Evolutionary conservation across 2,888 invertebrate species (phyloP).

Genomic region (Drosophila melanosoma): DNA sequence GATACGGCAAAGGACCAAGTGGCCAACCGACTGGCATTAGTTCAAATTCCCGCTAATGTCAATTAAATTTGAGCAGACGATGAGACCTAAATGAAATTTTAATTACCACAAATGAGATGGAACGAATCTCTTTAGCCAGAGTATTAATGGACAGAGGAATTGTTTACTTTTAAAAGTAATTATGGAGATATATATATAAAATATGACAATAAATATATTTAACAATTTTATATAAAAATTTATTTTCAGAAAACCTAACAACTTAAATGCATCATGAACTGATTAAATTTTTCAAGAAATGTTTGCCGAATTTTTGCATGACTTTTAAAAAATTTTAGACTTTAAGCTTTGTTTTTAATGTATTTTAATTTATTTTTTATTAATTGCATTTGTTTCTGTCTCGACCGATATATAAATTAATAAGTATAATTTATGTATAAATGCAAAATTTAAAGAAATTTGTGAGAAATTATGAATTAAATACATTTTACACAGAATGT

Average conservation of each 20-base stretch:
- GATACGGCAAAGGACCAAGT: slow-evolving; percentile 17
- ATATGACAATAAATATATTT: not conserved
- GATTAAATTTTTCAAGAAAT: too few species aligned
- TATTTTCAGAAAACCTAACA: not conserved
- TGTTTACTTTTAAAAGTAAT: slow-evolving; percentile 37
- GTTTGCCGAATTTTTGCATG: too few species aligned
- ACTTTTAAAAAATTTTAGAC: too few species aligned
- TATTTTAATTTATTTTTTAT: not conserved
- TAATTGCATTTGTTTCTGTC: too few species aligned
- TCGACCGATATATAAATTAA: not conserved
- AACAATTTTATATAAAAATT: not conserved
- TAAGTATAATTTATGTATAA: rapidly evolving
- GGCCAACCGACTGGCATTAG: slow-evolving; percentile 53
- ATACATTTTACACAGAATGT: not conserved
- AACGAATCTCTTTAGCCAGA: slow-evolving; percentile 12
- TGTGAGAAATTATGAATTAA: too few species aligned
- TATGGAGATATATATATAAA: not conserved
- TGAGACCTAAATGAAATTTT: slow-evolving; percentile 71
- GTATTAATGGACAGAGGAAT: slow-evolving; percentile 41
- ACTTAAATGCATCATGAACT: too few species aligned
- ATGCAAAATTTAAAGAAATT: not conserved
- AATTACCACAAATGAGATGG: slow-evolving; percentile 75
- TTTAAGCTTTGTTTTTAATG: not conserved
- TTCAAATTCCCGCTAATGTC: slow-evolving; percentile 74
- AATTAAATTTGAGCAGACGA: slow-evolving; percentile 72